phyloP scores from a whole-genome alignment of 1,140 invertebrate genomes.

The Condylostylus longicornis region DNA sequence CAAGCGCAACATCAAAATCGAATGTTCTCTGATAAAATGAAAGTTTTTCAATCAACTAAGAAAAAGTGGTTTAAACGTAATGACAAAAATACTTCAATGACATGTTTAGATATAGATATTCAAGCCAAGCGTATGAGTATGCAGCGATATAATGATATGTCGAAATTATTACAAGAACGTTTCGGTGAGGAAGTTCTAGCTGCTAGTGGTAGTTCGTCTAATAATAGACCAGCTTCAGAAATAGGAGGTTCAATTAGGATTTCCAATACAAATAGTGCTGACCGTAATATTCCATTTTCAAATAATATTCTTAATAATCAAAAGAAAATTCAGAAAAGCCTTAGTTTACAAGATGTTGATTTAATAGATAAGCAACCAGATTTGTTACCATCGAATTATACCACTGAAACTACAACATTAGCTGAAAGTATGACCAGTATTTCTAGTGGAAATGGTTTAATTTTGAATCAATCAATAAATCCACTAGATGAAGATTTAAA shows the following conservation, averaged over 20 bases:
- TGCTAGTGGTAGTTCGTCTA: too few relatives aligned
- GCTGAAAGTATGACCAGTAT: too few relatives aligned
- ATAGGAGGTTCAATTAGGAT: background rate
- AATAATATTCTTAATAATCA: too few relatives aligned
- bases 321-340: constrained; percentile 23
- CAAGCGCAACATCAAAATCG: constrained; percentile 10
- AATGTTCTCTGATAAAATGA: constrained; percentile 39
- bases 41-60: constrained; percentile 40
- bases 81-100: constrained; percentile 33
- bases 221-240: background rate
- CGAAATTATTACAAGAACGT: constrained; percentile 40
- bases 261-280: background rate
- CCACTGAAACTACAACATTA: too few relatives aligned
- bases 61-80: constrained; percentile 42
- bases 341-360: constrained; percentile 28
- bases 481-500: too few relatives aligned
- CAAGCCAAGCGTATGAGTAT: constrained; percentile 34
- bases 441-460: too few relatives aligned
- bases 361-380: constrained; percentile 23
- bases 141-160: constrained; percentile 44
- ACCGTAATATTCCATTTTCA: background rate
- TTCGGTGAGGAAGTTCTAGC: constrained; percentile 38
- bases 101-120: constrained; percentile 26
- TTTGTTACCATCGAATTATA: constrained; percentile 15
- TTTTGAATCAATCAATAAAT: too few relatives aligned